These are phyloP conservation scores for Tupaia tana DNA, from an alignment of 2,113 vertebrate genomes.

Conservation along the genomic window DNA sequence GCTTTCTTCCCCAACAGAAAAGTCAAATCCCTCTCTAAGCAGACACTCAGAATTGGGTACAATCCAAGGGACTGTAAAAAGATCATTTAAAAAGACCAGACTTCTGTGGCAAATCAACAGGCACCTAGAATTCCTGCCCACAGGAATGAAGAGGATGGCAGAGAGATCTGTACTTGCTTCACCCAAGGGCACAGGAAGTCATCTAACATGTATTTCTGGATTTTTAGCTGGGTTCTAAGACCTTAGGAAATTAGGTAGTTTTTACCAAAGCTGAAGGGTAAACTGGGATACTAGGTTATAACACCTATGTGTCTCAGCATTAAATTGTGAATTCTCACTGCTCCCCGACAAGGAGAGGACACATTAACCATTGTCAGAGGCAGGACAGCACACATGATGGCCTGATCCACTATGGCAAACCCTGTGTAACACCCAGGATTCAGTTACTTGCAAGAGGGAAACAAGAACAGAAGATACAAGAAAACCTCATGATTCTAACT, in stretches of 20 bases:
- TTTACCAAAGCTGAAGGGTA: slow-evolving; percentile 38
- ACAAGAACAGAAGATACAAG: slow-evolving; percentile 19
- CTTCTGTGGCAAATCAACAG: neutral
- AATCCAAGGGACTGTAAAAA: neutral
- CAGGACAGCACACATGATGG: neutral
- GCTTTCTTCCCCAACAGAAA: slow-evolving; percentile 2
- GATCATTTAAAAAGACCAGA: neutral
- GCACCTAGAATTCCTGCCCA: neutral
- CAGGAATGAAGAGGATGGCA: neutral
- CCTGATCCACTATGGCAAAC: slow-evolving; percentile 37
- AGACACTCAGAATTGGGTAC: neutral
- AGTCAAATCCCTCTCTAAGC: neutral
- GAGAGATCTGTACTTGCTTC: neutral
- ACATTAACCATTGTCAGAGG: neutral
- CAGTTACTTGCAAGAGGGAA: slow-evolving; percentile 50
- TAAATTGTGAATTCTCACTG: slow-evolving; percentile 4
- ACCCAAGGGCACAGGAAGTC: neutral
- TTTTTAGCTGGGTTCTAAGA: slow-evolving; percentile 17
- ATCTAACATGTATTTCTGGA: neutral
- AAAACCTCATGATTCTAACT: slow-evolving; percentile 53
- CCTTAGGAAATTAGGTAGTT: neutral
- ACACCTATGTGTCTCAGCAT: neutral
- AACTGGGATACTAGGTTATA: neutral
- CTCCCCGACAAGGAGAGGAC: neutral
- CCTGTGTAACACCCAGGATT: slow-evolving; percentile 36